These are phyloP conservation scores for Hemiscyllium ocellatum DNA, from an alignment of 2,113 vertebrate genomes.

Conservation along the genomic window DNA sequence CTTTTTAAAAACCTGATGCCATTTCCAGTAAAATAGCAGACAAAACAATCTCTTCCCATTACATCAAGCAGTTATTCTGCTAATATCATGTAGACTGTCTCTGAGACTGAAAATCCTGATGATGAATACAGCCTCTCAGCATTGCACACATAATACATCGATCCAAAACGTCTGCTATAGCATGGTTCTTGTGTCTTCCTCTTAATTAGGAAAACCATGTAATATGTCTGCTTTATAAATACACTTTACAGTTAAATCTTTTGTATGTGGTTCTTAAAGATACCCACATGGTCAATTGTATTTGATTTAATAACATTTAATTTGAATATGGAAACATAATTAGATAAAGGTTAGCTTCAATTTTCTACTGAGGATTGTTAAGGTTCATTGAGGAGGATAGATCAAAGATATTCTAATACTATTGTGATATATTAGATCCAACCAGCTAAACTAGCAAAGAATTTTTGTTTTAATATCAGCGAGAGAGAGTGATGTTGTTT, in stretches of 20 bases:
- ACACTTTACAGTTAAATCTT: not conserved
- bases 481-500: not conserved
- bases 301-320: slow-evolving; percentile 19
- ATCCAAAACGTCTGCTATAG: not conserved
- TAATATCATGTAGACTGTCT: not conserved
- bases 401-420: not conserved
- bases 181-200: not conserved
- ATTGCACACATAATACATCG: not conserved
- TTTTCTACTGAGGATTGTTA: not conserved
- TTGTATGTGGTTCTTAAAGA: slow-evolving; percentile 8
- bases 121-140: not conserved
- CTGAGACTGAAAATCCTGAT: not conserved
- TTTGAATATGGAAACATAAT: not conserved
- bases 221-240: not conserved
- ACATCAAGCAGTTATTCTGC: not conserved
- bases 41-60: not conserved
- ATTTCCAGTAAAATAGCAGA: not conserved
- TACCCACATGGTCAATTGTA: slow-evolving; percentile 5
- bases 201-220: not conserved
- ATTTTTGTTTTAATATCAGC: not conserved
- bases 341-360: not conserved
- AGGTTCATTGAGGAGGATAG: not conserved
- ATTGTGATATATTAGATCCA: not conserved
- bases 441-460: not conserved
- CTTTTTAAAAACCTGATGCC: not conserved